Conservation (phyloP, 2,113 vertebrate species). For the Electrona antarctica region DNA sequence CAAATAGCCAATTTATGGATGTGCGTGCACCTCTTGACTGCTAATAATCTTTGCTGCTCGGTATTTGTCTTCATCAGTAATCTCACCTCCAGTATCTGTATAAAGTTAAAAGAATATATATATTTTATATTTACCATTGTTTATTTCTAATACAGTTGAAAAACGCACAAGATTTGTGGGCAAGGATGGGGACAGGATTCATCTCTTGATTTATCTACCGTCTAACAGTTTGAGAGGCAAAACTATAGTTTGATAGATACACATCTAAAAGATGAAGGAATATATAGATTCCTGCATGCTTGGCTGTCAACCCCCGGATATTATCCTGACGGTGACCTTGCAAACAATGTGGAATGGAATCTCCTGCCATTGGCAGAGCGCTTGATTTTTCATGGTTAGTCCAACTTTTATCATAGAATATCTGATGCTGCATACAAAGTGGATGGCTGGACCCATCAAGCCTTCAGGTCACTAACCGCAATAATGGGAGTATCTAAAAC, state of each 20-base stretch:
- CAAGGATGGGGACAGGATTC: too few species aligned
- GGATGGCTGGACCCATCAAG: neutral
- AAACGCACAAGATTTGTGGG: too few species aligned
- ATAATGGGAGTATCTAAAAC: neutral
- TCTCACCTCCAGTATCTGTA: constrained; percentile 2
- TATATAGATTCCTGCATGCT: constrained; percentile 4
- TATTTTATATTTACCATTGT: neutral
- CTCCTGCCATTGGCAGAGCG: constrained; percentile 53
- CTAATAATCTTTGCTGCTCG: too few species aligned
- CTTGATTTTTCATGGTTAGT: constrained; percentile 51
- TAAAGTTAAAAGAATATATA: neutral
- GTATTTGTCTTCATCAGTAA: neutral
- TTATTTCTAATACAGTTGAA: neutral
- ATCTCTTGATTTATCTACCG: too few species aligned
- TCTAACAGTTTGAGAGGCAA: neutral
- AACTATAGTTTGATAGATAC: neutral
- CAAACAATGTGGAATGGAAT: constrained; percentile 33
- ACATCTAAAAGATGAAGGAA: neutral
- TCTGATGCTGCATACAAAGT: constrained; percentile 38
- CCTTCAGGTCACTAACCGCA: constrained; percentile 1
- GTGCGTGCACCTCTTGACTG: too few species aligned
- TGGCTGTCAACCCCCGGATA: constrained; percentile 16
- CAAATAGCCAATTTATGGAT: too few species aligned
- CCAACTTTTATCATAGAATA: constrained; percentile 35
- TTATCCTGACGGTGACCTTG: constrained; percentile 38